Base-by-base conservation (phyloP, 2,797 vertebrate species). In the Microchirus variegatus region DNA sequence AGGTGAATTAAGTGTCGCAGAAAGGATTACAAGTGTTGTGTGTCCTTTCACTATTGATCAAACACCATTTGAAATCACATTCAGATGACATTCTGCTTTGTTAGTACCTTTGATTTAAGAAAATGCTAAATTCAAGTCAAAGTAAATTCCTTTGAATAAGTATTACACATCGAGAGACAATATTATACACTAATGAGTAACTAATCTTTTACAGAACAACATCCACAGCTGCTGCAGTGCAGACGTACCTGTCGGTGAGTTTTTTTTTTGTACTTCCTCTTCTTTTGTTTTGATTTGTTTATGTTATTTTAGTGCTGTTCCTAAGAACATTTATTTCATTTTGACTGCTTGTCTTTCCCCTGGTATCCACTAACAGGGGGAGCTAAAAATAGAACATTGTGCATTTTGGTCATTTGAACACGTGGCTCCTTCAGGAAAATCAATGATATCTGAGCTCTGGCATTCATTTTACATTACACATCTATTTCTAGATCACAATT, bases 1-100 rank as follows among this genome's bases (percentile, higher is more conserved):
- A 76, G 62, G 62, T 65, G 75, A 82, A 81, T 81, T 71, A 81
- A 40, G 13, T 14, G 65, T 57, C 64, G 63, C 62, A 70, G 77
- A 75, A 68, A 69, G 53, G 19, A 47, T 55, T 55, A 64, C 59
- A 59, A 59, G 38, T 10, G 65, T 17, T 26, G 36, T 37, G 82
- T 81, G 67, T 49, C 59, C 59, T 57, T 73, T 81, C 80, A 72
- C 83, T 71, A 81, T 85, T 86, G 69, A 80, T 85, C 83, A 85
- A 70, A 77, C 70, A 76, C 44, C 41, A 64, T 16, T 16, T 53
- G 62, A 47, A 41, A 38, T 72, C 7, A 6, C 8, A 31, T 31
- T 31, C 31, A 8, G 31, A 31, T 31, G 31, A 31, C 31, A 31
- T 31, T 12, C 11, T 31, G 66, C 58, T 68, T 83, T 67, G 64